Evolutionary conservation across 2,797 vertebrate species (phyloP).

Genomic region (Channa striata): DNA sequence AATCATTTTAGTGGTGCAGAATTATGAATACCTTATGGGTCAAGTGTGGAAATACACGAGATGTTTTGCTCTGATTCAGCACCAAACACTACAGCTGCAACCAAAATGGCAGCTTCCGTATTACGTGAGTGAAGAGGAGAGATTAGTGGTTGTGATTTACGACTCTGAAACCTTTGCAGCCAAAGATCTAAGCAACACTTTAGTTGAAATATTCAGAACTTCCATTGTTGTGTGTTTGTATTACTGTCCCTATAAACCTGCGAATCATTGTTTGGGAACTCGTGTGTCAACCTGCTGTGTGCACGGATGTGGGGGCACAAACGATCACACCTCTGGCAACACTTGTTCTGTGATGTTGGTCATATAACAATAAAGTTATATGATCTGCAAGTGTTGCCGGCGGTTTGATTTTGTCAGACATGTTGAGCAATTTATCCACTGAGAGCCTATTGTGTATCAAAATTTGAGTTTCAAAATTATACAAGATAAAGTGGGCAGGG

Average conservation of each 20-base stretch:
- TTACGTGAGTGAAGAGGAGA: background rate
- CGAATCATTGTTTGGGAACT: too few relatives aligned
- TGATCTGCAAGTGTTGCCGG: too few relatives aligned
- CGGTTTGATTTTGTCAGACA: too few relatives aligned
- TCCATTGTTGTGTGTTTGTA: background rate
- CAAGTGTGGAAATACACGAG: background rate
- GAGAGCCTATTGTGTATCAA: too few relatives aligned
- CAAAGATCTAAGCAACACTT: constrained; percentile 35
- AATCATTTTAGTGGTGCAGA: constrained; percentile 18
- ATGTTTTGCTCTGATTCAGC: constrained; percentile 28
- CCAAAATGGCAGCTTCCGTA: constrained; percentile 9
- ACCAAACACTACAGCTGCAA: constrained; percentile 29
- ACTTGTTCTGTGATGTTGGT: too few relatives aligned
- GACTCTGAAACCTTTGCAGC: background rate
- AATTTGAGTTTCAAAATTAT: too few relatives aligned
- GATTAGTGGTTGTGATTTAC: background rate
- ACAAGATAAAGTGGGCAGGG: too few relatives aligned
- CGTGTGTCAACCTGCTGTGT: too few relatives aligned
- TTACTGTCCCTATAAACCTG: background rate
- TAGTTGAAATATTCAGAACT: constrained; percentile 4
- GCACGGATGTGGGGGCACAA: too few relatives aligned
- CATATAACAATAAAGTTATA: too few relatives aligned
- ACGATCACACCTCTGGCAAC: too few relatives aligned
- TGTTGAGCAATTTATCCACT: too few relatives aligned
- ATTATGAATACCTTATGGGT: constrained; percentile 3